Percentiles rank a stretch among this genome's conserved stretches.
Conservation (phyloP, 2,797 vertebrate genomes). For the Mallotus villosus region DNA sequence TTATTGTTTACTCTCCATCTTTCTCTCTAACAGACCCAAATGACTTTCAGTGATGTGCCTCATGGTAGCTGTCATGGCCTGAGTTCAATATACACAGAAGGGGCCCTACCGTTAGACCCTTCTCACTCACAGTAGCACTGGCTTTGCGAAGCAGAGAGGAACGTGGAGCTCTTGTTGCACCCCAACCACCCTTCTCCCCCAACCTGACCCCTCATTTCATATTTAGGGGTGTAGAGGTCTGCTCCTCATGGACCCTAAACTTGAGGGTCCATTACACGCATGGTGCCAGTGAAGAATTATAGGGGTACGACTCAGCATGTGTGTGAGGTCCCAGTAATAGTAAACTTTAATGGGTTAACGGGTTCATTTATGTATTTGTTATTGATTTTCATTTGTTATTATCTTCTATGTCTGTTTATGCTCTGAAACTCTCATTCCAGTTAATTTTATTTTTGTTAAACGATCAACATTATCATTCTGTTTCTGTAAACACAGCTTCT, state of each 20-base stretch:
- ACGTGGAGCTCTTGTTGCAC: neutral
- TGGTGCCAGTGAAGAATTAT: slow-evolving; percentile 41
- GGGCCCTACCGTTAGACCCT: slow-evolving; percentile 15
- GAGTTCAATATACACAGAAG: slow-evolving; percentile 34
- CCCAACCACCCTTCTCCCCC: neutral
- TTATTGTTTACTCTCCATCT: neutral
- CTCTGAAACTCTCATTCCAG: too few species aligned
- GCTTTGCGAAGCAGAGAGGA: neutral
- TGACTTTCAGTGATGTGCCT: neutral
- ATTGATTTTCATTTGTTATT: neutral
- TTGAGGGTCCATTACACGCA: slow-evolving; percentile 43
- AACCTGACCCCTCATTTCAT: neutral
- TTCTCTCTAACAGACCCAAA: neutral
- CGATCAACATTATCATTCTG: too few species aligned
- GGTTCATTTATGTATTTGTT: neutral
- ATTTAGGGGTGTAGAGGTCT: slow-evolving; percentile 5
- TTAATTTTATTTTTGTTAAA: too few species aligned
- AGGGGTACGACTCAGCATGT: neutral
- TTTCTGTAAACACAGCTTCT: too few species aligned
- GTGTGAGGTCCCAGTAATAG: neutral
- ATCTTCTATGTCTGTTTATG: too few species aligned
- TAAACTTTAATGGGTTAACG: neutral
- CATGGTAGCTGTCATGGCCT: neutral
- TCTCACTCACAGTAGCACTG: slow-evolving; percentile 11
- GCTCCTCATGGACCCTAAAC: slow-evolving; percentile 34